Base-by-base conservation (phyloP, 2,888 invertebrate genomes). In the Brenthis hecate region DNA sequence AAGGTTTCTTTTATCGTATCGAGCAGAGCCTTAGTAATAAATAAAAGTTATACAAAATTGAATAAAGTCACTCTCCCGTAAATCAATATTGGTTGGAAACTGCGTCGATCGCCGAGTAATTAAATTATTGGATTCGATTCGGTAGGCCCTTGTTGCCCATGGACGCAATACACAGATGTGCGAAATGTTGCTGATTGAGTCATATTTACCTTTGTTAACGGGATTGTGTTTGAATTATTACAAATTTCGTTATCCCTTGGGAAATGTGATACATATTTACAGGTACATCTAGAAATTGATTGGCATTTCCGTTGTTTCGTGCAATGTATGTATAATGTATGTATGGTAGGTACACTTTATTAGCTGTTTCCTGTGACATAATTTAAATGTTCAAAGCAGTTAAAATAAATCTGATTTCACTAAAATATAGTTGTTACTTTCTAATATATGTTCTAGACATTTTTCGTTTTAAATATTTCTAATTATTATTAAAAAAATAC, bases 101-200 rank as follows among this genome's bases (percentile, higher is more conserved):
- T 54, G 43, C 85, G 87, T 85, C 78, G 81, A 85, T 85, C 81
- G 83, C 76, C 78, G 77, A 78, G 83, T 86, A 86, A 87, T 84
- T 85, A 81, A 84, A 88, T 89, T 88, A 86, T 65, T 63, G 72
- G 65, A 66, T 71, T 57, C 67, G 60, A 73, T 70, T 71, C 71
- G 68, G 65, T 51, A 61, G 58, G 56, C 36, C 68, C 61, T 66
- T 66, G 67, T 71, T 69, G 62, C 65, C 62, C 57, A 54, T 19
- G 19, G 19, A 19, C 68, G 50, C 50, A 43, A 23, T 60, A 60
- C 54, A 56, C 65, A 65, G 67, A 69, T 56, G 69, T 64, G 56
- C 69, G 62, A 55, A 71, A 68, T 58, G 36, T 43, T 43, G 54
- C 63, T 71, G 65, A 71, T 68, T 65, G 71, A 68, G 48, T 57